Evolutionary conservation across 2,888 invertebrate species (phyloP).

Genomic region (Gymnoscelis rufifasciata): DNA sequence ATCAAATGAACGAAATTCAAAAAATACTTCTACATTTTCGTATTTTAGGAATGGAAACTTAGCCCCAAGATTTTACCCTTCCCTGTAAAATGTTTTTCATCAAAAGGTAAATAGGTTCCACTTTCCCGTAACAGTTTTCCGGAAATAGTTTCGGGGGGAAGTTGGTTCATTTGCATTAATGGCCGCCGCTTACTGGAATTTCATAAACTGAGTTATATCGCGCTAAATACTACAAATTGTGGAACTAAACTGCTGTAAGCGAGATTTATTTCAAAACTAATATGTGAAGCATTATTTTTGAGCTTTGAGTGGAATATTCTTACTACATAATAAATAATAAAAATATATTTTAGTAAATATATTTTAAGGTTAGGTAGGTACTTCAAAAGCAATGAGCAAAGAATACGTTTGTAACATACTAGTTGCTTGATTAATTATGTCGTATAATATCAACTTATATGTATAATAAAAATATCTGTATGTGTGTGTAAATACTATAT

Average conservation of each 20-base stretch:
- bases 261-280: not conserved
- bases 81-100: not conserved
- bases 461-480: no score
- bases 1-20: no score
- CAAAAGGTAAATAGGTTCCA: not conserved
- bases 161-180: constrained; percentile 35
- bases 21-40: not conserved
- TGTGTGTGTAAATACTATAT: no score
- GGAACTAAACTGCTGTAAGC: not conserved
- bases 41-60: not conserved
- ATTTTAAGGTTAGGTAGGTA: no score
- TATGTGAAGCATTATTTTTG: no score
- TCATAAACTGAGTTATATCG: constrained; percentile 8
- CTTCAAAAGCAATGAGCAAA: no score
- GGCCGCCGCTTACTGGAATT: constrained; percentile 9
- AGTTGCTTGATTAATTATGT: no score
- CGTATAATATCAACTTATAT: no score
- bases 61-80: not conserved
- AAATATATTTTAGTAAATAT: no score
- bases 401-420: no score
- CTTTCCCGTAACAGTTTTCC: not conserved
- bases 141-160: constrained; percentile 13
- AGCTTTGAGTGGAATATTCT: no score
- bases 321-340: no score
- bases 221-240: constrained; percentile 7